A percentile compares a stretch with the other conserved stretches of the same genome.
These are phyloP conservation scores for Drosophila obscura DNA, from an alignment of 1,140 invertebrate genomes.

Conservation along the genomic window DNA sequence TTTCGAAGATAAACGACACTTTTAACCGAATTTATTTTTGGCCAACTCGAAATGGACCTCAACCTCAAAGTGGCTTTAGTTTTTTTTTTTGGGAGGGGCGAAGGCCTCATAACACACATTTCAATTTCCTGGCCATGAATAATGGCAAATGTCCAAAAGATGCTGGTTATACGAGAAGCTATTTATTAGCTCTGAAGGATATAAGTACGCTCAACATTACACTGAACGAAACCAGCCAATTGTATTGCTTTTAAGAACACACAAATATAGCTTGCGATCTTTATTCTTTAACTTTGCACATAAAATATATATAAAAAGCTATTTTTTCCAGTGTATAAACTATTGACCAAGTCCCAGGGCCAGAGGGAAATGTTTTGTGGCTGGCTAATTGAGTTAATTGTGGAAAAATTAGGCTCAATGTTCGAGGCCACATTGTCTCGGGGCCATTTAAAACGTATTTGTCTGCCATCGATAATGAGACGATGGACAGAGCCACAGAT, in stretches of 20 bases:
- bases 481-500: background rate
- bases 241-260: too few relatives aligned
- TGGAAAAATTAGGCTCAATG: slow-evolving; percentile 21
- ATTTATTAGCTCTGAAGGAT: slow-evolving; percentile 14
- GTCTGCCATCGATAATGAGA: too few relatives aligned
- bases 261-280: too few relatives aligned
- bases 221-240: background rate
- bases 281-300: too few relatives aligned
- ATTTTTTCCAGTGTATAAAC: background rate
- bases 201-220: too few relatives aligned
- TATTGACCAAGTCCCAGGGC: background rate
- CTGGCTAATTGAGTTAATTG: slow-evolving; percentile 67
- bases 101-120: slow-evolving; percentile 42
- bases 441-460: slow-evolving; percentile 1
- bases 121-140: slow-evolving; percentile 58
- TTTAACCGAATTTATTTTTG: slow-evolving; percentile 60
- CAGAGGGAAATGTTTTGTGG: slow-evolving; percentile 21
- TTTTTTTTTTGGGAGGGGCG: slow-evolving; percentile 20
- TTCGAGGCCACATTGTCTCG: background rate
- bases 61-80: too few relatives aligned
- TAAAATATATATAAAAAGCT: too few relatives aligned
- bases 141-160: slow-evolving; percentile 52
- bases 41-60: slow-evolving; percentile 29
- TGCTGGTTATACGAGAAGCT: slow-evolving; percentile 10
- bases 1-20: slow-evolving; percentile 69